A percentile compares a stretch with the other conserved stretches of the same genome.
Evolutionary conservation across 2,113 vertebrate species (phyloP).

Genomic region (Podiceps cristatus): DNA sequence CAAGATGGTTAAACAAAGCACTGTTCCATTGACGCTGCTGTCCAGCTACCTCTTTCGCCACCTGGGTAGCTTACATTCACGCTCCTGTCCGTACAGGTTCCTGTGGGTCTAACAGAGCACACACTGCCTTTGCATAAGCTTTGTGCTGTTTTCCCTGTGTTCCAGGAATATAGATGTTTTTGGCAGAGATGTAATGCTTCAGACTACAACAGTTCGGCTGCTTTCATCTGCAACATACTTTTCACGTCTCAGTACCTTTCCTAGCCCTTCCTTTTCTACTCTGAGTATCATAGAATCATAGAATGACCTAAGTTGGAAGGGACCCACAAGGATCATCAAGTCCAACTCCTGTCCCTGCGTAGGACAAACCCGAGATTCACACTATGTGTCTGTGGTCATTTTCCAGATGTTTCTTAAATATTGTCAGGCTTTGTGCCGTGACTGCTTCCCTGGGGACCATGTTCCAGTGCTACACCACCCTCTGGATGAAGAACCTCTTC

Average conservation of each 20-base stretch:
- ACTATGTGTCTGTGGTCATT: no score
- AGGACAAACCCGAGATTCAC: no score
- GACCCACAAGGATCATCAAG: no score
- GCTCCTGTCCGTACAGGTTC: background rate
- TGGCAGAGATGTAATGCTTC: background rate
- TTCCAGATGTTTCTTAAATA: no score
- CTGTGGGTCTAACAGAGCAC: fast-evolving
- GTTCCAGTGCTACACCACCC: no score
- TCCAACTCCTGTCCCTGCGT: no score
- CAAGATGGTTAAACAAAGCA: background rate
- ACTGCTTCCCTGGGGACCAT: no score
- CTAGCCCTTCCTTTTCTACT: background rate
- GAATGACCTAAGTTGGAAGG: no score
- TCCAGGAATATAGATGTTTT: background rate
- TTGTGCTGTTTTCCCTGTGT: background rate
- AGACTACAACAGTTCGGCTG: background rate
- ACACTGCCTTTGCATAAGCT: background rate
- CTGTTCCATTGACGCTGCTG: background rate
- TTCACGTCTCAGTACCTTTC: background rate
- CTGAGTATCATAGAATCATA: background rate
- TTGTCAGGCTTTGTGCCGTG: no score
- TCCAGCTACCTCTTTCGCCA: background rate
- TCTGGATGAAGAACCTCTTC: no score
- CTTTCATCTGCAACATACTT: background rate
- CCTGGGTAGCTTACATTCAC: fast-evolving